Evolutionary conservation across 1,140 invertebrate genomes (phyloP).

Genomic region (Tetramorium parvispinum): DNA sequence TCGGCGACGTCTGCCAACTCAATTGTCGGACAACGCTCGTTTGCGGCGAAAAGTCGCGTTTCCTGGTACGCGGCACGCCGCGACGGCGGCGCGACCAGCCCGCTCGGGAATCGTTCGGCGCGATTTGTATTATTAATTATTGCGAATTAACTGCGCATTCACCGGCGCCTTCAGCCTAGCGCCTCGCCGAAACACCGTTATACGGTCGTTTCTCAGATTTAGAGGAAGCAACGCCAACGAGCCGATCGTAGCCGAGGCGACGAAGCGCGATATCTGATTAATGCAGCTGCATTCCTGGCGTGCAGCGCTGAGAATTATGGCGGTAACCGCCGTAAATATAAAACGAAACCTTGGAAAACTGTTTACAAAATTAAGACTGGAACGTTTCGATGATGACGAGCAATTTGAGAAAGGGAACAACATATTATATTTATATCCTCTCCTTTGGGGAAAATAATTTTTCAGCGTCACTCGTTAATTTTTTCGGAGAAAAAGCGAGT

Average conservation of each 20-base stretch:
- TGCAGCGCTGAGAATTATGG: not conserved
- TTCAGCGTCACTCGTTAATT: not conserved
- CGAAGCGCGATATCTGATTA: conserved; percentile 24
- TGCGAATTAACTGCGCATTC: conserved; percentile 53
- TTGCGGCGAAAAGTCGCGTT: conserved; percentile 16
- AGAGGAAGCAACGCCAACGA: conserved; percentile 22
- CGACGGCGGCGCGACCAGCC: not conserved
- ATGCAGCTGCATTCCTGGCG: conserved; percentile 6
- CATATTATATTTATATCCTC: not conserved
- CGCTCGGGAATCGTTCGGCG: conserved; percentile 7
- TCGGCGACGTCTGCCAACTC: conserved; percentile 53
- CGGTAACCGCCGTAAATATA: not conserved
- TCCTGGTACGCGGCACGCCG: conserved; percentile 39
- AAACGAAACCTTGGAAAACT: not conserved
- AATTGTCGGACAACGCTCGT: conserved; percentile 62
- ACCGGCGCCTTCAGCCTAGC: conserved; percentile 18
- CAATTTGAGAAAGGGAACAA: not conserved
- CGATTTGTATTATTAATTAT: conserved; percentile 62
- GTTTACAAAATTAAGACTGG: not conserved
- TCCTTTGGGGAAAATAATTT: not conserved
- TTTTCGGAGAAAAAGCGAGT: not conserved
- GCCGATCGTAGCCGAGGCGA: not conserved
- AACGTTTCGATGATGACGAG: not conserved
- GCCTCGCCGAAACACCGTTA: conserved; percentile 44
- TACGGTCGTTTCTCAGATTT: conserved; percentile 28